Evolutionary conservation across 2,797 vertebrate species (phyloP).

Genomic region (Knipowitschia caucasica): DNA sequence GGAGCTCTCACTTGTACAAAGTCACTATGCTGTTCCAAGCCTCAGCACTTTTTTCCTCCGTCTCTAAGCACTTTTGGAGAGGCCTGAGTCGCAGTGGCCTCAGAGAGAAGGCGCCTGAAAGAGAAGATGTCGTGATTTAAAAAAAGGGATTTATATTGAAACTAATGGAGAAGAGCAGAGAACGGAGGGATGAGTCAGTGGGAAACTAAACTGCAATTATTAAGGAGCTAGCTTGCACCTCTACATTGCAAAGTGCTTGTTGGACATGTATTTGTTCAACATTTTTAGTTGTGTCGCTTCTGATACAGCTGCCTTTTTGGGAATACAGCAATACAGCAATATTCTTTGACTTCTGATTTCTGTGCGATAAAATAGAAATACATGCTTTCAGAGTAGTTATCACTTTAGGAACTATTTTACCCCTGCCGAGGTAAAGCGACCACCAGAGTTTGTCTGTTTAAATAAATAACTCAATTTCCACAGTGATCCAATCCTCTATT

Average conservation of each 20-base stretch:
- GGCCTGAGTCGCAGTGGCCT: constrained; percentile 17
- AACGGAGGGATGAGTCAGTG: background rate
- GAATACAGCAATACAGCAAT: too few relatives aligned
- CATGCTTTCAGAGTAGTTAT: too few relatives aligned
- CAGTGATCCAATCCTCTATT: too few relatives aligned
- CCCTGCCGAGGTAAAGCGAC: too few relatives aligned
- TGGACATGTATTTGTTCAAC: background rate
- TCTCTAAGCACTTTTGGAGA: constrained; percentile 45
- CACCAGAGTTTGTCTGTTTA: too few relatives aligned
- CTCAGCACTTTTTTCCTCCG: constrained; percentile 40
- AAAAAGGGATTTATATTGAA: constrained; percentile 1
- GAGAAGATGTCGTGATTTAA: constrained; percentile 19
- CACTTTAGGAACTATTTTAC: too few relatives aligned
- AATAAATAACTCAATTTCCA: too few relatives aligned
- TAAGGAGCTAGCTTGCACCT: background rate
- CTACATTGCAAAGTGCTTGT: background rate
- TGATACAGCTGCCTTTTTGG: too few relatives aligned
- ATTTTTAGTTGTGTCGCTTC: background rate
- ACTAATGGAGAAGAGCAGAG: constrained; percentile 2
- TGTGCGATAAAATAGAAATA: too few relatives aligned
- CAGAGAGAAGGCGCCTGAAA: constrained; percentile 26
- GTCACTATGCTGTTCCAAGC: constrained; percentile 30
- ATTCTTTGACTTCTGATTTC: background rate
- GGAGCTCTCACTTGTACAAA: constrained; percentile 43
- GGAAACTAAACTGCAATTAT: background rate